phyloP scores from a whole-genome alignment of 2,113 vertebrate genomes.

The Gorilla gorilla region DNA sequence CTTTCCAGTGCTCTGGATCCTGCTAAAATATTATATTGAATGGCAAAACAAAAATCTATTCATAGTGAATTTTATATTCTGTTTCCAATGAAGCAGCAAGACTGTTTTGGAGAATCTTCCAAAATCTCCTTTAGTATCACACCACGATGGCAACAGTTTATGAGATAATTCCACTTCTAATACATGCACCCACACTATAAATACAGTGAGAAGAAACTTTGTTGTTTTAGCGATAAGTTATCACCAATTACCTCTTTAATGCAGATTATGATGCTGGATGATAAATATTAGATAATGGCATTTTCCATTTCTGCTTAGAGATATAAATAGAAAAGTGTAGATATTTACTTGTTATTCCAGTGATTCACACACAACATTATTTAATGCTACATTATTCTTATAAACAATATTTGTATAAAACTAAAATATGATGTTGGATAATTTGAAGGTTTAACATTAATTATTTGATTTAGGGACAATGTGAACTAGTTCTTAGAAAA shows the following conservation, averaged over 20 bases:
- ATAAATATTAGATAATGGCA: not conserved
- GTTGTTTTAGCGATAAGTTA: not conserved
- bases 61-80: not conserved
- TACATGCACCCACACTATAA: not conserved
- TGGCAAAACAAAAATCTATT: not conserved
- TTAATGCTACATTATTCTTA: not conserved
- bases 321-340: not conserved
- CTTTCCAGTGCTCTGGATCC: not conserved
- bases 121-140: not conserved
- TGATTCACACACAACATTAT: not conserved
- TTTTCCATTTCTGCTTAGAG: not conserved
- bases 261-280: not conserved
- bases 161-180: not conserved
- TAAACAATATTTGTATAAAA: not conserved
- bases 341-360: not conserved
- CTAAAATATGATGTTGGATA: not conserved
- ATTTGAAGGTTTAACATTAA: not conserved
- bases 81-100: not conserved
- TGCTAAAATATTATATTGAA: not conserved
- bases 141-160: rapidly evolving
- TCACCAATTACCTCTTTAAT: not conserved
- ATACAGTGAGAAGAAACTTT: not conserved
- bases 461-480: not conserved
- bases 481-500: not conserved
- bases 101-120: not conserved